Evolutionary conservation across 2,888 invertebrate species (phyloP).

Genomic region (Galerucella nymphaeae): DNA sequence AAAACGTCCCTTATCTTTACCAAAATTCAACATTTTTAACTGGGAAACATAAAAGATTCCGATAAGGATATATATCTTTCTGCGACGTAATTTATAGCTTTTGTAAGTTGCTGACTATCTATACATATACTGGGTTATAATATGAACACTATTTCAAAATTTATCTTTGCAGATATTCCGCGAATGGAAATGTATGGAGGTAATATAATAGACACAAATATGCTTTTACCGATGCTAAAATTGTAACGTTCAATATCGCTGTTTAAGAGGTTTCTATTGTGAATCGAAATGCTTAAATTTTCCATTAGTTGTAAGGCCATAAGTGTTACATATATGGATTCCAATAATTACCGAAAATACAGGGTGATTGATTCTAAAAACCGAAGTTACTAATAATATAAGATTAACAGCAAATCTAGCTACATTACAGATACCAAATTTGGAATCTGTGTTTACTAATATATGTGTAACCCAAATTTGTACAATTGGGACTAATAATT

Average conservation of each 20-base stretch:
- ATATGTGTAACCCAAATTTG: too few relatives aligned
- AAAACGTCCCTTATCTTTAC: background rate
- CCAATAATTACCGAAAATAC: too few relatives aligned
- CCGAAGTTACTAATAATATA: too few relatives aligned
- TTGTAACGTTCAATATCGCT: background rate
- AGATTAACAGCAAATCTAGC: too few relatives aligned
- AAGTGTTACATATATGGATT: too few relatives aligned
- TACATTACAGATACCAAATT: too few relatives aligned
- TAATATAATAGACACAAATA: constrained; percentile 1
- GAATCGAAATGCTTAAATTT: background rate
- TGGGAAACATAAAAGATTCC: background rate
- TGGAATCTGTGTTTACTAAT: too few relatives aligned
- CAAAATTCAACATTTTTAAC: background rate
- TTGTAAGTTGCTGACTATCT: background rate
- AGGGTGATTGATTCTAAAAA: too few relatives aligned
- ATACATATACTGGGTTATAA: background rate
- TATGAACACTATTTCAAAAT: background rate
- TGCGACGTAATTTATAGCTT: background rate
- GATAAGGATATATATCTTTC: background rate
- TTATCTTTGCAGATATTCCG: constrained; percentile 3
- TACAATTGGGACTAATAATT: too few relatives aligned
- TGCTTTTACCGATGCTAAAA: background rate
- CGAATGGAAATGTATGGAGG: background rate
- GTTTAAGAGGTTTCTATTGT: background rate
- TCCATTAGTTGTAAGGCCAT: too few relatives aligned